phyloP scores from a whole-genome alignment of 2,888 invertebrate species.

The Melolontha melolontha region DNA sequence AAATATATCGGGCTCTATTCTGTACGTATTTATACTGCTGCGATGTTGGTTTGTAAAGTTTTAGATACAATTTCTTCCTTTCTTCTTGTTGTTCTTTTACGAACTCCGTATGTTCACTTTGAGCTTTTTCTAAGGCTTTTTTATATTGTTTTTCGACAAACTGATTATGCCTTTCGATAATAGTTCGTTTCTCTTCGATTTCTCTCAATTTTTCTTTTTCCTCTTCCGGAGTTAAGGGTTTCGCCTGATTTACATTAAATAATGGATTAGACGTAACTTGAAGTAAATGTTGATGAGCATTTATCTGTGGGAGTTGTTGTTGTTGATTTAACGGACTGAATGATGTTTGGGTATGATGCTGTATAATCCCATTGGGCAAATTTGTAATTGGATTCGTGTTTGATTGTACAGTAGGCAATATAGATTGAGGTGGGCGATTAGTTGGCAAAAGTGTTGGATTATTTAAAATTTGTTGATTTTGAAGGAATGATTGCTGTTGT shows the following conservation, averaged over 20 bases:
- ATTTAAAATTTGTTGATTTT: conserved; percentile 45
- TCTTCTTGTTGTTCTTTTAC: conserved; percentile 77
- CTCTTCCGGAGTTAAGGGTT: conserved; percentile 62
- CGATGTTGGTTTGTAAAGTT: conserved; percentile 60
- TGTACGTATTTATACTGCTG: conserved; percentile 55
- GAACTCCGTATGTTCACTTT: conserved; percentile 79
- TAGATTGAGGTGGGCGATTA: conserved; percentile 43
- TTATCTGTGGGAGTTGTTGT: conserved; percentile 63
- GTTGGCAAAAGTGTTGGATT: conserved; percentile 37
- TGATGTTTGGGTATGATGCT: conserved; percentile 63
- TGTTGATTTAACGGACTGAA: conserved; percentile 59
- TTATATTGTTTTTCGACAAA: conserved; percentile 84
- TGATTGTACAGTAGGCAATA: conserved; percentile 37
- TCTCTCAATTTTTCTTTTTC: conserved; percentile 76
- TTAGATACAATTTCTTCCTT: conserved; percentile 67
- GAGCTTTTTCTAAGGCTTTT: conserved; percentile 81
- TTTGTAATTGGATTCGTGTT: conserved; percentile 9
- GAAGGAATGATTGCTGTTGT: conserved; percentile 47
- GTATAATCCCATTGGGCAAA: conserved; percentile 44
- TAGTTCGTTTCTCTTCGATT: conserved; percentile 77
- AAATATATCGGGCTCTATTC: conserved; percentile 66
- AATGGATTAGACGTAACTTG: conserved; percentile 63
- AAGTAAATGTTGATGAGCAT: conserved; percentile 61
- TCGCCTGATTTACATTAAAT: conserved; percentile 51
- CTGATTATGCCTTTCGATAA: conserved; percentile 81